A percentile compares a stretch with the other conserved stretches of the same genome.
These are phyloP conservation scores for Oryzias sinensis DNA, from an alignment of 2,797 vertebrate genomes.

Conservation along the genomic window DNA sequence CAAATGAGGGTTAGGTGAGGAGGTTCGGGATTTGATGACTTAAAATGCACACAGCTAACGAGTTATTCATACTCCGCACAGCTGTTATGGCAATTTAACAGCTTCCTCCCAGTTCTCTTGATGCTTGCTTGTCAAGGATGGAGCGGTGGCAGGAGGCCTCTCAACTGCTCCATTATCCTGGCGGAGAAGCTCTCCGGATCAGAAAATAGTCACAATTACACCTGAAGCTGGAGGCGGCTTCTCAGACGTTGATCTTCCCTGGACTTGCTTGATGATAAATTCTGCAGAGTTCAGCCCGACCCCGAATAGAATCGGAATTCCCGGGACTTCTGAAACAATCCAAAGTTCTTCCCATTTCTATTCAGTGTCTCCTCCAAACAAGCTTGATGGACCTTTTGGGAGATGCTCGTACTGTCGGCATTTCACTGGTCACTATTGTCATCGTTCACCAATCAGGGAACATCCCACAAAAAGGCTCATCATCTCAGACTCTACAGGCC, in stretches of 20 bases:
- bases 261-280: conserved; percentile 23
- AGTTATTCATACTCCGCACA: conserved; percentile 80
- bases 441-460: no score
- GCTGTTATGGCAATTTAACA: conserved; percentile 79
- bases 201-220: conserved; percentile 46
- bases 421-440: no score
- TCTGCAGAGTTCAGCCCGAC: no score
- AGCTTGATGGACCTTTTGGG: no score
- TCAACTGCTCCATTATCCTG: conserved; percentile 41
- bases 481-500: no score
- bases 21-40: conserved; percentile 79
- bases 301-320: no score
- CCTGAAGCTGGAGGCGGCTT: conserved; percentile 35
- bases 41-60: conserved; percentile 81
- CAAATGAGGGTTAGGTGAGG: conserved; percentile 81
- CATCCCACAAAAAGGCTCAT: no score
- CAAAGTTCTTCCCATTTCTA: no score
- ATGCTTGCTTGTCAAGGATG: conserved; percentile 49
- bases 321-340: no score
- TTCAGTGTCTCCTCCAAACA: no score
- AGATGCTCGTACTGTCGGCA: no score
- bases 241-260: conserved; percentile 18
- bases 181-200: conserved; percentile 37
- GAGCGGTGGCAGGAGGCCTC: conserved; percentile 52
- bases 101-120: conserved; percentile 56